Conservation (phyloP, 2,797 vertebrate species). For the Myotis vivesi region DNA sequence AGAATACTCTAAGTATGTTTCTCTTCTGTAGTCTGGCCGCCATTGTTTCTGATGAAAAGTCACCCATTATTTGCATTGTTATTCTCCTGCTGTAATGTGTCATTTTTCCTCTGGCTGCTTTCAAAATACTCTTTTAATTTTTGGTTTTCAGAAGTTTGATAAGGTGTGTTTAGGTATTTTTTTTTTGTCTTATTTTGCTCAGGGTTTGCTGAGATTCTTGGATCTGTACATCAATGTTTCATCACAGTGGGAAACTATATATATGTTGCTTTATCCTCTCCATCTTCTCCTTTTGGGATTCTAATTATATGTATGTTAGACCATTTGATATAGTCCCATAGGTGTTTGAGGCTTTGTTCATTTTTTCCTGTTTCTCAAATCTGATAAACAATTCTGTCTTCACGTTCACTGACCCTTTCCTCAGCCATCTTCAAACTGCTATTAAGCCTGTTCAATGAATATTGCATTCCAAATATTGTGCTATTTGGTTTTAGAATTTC, state of each 20-base stretch:
- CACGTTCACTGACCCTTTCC: not conserved
- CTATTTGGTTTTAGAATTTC: not conserved
- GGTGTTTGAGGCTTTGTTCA: not conserved
- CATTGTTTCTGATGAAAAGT: not conserved
- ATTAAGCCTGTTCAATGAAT: not conserved
- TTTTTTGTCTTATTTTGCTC: not conserved
- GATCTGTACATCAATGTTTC: not conserved
- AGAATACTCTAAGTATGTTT: not conserved
- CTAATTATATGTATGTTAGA: not conserved
- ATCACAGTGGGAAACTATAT: not conserved
- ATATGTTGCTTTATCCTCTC: not conserved
- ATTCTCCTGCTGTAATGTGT: not conserved
- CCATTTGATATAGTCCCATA: not conserved
- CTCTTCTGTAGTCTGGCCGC: not conserved
- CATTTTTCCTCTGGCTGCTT: not conserved
- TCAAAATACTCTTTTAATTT: constrained; percentile 7
- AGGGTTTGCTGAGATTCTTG: not conserved
- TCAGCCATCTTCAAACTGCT: not conserved
- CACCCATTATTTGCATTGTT: not conserved
- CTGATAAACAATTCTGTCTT: not conserved
- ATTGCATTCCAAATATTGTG: not conserved
- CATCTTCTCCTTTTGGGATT: not conserved
- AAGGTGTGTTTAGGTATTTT: not conserved
- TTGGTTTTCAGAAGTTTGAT: constrained; percentile 5
- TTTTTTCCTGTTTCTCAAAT: not conserved